Conservation (phyloP, 1,140 invertebrate genomes). For the Zaprionus gabonicus region DNA sequence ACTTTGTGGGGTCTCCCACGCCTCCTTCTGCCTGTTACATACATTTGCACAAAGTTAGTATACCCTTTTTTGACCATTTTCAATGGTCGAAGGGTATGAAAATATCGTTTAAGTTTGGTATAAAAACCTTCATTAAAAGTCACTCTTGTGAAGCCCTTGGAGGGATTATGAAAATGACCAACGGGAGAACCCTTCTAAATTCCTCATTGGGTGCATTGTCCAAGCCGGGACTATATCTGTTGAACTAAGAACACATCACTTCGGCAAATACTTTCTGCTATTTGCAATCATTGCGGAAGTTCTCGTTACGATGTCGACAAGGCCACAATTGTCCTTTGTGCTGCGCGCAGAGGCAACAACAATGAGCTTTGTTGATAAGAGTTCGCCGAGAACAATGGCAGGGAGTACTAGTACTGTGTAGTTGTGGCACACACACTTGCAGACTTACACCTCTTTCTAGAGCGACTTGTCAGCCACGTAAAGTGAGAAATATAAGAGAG, state of each 20-base stretch:
- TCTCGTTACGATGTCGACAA: conserved; percentile 57
- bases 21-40: too few relatives aligned
- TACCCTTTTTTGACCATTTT: too few relatives aligned
- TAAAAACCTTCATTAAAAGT: not conserved
- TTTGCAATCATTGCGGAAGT: conserved; percentile 67
- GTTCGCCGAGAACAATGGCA: conserved; percentile 48
- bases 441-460: not conserved
- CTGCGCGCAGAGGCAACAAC: conserved; percentile 30
- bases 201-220: not conserved
- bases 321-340: conserved; percentile 38
- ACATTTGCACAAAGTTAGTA: too few relatives aligned
- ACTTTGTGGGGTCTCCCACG: too few relatives aligned
- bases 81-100: too few relatives aligned
- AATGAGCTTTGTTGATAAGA: conserved; percentile 62
- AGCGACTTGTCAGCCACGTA: conserved; percentile 17
- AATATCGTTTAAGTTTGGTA: not conserved
- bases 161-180: not conserved
- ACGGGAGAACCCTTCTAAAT: not conserved
- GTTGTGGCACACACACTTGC: conserved; percentile 2
- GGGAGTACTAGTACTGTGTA: not conserved
- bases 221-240: not conserved
- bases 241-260: too few relatives aligned
- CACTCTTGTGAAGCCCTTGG: not conserved
- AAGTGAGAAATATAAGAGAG: conserved; percentile 25
- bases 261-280: conserved; percentile 10